Base-by-base conservation (phyloP, 2,888 invertebrate genomes). In the Nomada flava region DNA sequence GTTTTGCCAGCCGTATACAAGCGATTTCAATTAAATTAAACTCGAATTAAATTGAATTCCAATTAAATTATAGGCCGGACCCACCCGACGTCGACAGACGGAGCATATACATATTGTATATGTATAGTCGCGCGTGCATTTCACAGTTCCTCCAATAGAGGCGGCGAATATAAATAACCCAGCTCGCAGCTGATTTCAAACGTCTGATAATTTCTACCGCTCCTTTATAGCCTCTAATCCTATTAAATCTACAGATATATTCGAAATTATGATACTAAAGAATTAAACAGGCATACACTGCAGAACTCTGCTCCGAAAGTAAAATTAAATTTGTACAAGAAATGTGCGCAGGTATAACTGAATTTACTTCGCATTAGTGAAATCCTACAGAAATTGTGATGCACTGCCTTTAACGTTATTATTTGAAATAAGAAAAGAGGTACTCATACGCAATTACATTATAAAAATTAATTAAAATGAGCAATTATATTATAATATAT, bases 1-100 rank as follows among this genome's bases (percentile, higher is more conserved):
- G 70, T 81, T 82, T 81, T 64, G 47, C 29, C 60, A 23, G 60
- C 64, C 60, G 76, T 65, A 20, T 76, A 76, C 76, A 68, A 72
- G 69, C 82, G 76, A 76, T 76, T 82, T 80, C 79, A 80, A 82
- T 82, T 76, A 80, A 82, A 80, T 82, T 79, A 76, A 82, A 82
- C 80, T 82, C 80, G 78, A 78, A 78, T 81, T 77, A 81, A 80
- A 77, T 80, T 78, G 78, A 81, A 81, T 74, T 81, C 73, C 82
- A 82, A 82, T 82, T 80, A 81, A 76, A 76, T 83, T 76, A 81
- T 83, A 76, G 81, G 76, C 55, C 53, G 57, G 50, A 29, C 13
- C 44, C 67, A 18, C 44, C 18, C 36, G 57, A 67, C 55, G 63
- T 50, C 53, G 20, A 26, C 53, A 36, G 60, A 26, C n/a, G 11